phyloP scores from a whole-genome alignment of 64 coral and sea anemone species.

The Montipora cactus region DNA sequence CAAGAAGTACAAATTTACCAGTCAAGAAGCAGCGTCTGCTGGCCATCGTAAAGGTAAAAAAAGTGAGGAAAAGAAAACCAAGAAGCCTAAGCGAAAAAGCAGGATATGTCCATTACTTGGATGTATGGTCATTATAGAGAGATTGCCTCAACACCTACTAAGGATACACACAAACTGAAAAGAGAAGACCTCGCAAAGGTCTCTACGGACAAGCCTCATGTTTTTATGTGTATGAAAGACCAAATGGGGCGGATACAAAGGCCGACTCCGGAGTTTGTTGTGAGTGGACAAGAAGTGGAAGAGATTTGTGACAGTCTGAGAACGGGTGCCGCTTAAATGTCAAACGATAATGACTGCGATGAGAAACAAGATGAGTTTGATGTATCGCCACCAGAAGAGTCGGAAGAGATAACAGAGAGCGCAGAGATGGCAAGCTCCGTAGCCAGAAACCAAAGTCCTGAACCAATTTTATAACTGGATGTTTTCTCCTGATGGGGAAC shows the following conservation, averaged over 20 bases:
- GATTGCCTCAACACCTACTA: slow-evolving; percentile 13
- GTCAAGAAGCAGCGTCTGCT: neutral
- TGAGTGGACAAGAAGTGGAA: neutral
- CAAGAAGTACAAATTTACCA: slow-evolving; percentile 16
- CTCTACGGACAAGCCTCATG: neutral
- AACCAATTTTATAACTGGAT: slow-evolving; percentile 62
- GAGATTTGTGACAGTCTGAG: neutral
- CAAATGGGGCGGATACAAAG: neutral
- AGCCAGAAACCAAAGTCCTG: slow-evolving; percentile 13
- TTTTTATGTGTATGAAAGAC: slow-evolving; percentile 25
- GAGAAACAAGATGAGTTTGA: neutral
- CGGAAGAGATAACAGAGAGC: no score
- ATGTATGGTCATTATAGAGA: slow-evolving; percentile 27
- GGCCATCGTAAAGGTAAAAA: neutral
- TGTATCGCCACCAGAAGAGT: neutral
- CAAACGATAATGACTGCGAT: neutral
- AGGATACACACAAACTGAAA: slow-evolving; percentile 22
- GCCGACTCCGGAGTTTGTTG: neutral
- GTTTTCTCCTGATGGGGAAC: slow-evolving; percentile 71
- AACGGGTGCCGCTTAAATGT: neutral
- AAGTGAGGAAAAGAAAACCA: neutral
- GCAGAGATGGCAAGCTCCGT: neutral
- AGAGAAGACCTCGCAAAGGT: neutral
- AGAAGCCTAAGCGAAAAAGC: neutral
- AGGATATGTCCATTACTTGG: slow-evolving; percentile 17